Conservation (phyloP, 1,140 invertebrate genomes). For the Drosophila kanapiae region DNA sequence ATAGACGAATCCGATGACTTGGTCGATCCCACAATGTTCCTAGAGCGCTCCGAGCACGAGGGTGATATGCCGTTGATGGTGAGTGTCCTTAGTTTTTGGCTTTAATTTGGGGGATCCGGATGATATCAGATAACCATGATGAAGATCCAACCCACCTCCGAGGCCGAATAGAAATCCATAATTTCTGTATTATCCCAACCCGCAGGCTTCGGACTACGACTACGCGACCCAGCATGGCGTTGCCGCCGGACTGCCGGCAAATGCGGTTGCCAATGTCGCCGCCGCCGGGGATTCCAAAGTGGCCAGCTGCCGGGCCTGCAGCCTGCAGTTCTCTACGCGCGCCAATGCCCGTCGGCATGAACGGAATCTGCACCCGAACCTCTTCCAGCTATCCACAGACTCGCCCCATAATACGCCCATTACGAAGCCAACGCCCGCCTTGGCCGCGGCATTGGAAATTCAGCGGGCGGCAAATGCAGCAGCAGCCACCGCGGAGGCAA, state of each 20-base stretch:
- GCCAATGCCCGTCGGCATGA: constrained; percentile 84
- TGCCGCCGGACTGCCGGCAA: constrained; percentile 56
- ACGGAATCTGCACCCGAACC: constrained; percentile 81
- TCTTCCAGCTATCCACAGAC: constrained; percentile 79
- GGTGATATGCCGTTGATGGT: constrained; percentile 77
- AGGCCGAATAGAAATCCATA: background rate
- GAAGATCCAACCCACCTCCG: background rate
- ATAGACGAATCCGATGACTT: constrained; percentile 82
- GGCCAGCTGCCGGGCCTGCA: constrained; percentile 80
- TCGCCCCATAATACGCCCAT: constrained; percentile 75
- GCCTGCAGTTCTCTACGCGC: constrained; percentile 83
- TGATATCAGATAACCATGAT: too few species aligned
- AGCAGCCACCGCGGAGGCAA: constrained; percentile 65
- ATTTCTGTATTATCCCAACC: background rate
- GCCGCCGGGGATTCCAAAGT: constrained; percentile 74
- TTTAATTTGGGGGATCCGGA: too few species aligned
- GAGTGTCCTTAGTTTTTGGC: constrained; percentile 1
- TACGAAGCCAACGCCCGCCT: constrained; percentile 75
- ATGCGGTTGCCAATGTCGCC: constrained; percentile 70
- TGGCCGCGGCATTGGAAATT: constrained; percentile 75
- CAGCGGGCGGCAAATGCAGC: constrained; percentile 68
- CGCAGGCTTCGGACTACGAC: constrained; percentile 70
- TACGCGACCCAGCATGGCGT: constrained; percentile 71
- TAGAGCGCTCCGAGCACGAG: constrained; percentile 79
- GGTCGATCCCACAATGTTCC: constrained; percentile 83